Conservation (phyloP, 2,797 vertebrate genomes). For the Danio choprae region DNA sequence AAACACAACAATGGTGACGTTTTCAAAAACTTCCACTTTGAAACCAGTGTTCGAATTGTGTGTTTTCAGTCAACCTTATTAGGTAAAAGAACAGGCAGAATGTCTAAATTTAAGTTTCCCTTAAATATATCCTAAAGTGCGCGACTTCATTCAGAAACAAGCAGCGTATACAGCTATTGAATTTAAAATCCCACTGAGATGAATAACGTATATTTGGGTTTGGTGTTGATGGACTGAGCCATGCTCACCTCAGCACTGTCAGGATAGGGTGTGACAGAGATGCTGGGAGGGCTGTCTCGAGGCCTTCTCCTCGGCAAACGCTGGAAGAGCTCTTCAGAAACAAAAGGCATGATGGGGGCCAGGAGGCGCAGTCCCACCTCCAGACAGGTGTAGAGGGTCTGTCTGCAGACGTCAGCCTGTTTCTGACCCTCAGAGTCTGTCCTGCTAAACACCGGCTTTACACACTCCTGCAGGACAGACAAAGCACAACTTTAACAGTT, state of each 20-base stretch:
- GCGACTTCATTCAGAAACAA: background rate
- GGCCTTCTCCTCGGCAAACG: conserved; percentile 81
- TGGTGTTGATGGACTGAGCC: background rate
- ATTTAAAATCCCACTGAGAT: no score
- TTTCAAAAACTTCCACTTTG: no score
- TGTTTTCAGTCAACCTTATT: no score
- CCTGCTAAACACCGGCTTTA: conserved; percentile 80
- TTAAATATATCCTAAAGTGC: no score
- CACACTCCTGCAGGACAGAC: conserved; percentile 74
- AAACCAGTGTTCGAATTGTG: no score
- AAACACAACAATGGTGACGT: no score
- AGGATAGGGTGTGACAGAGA: conserved; percentile 85
- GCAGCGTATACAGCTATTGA: background rate
- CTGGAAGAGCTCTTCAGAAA: conserved; percentile 90
- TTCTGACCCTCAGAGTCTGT: conserved; percentile 70
- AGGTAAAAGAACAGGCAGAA: no score
- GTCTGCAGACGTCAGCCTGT: conserved; percentile 76
- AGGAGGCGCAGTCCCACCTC: conserved; percentile 87
- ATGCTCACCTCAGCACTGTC: conserved; percentile 76
- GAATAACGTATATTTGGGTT: no score
- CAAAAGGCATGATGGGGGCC: conserved; percentile 90
- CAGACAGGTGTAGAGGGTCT: conserved; percentile 89
- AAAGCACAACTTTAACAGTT: background rate
- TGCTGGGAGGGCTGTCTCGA: conserved; percentile 76
- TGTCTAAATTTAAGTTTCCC: no score